These are phyloP conservation scores for Sitodiplosis mosellana DNA, from an alignment of 1,140 invertebrate genomes.

Conservation along the genomic window DNA sequence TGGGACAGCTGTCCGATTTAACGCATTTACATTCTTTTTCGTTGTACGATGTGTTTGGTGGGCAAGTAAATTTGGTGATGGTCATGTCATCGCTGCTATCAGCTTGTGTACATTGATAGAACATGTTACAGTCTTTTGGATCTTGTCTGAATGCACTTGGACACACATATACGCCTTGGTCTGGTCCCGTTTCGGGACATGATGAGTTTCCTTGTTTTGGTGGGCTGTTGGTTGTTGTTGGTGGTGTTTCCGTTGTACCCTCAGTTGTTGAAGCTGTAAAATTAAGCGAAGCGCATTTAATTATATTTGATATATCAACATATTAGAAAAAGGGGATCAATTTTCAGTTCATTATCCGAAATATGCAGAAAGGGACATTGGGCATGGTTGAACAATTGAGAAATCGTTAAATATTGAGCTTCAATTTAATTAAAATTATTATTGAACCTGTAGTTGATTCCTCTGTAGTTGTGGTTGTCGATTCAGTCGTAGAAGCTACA, in stretches of 20 bases:
- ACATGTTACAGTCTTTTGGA: slow-evolving; percentile 64
- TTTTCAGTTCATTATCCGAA: no score
- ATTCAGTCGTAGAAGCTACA: slow-evolving; percentile 11
- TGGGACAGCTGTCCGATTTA: slow-evolving; percentile 7
- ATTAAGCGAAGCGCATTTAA: no score
- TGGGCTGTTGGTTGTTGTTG: slow-evolving; percentile 10
- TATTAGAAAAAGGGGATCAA: no score
- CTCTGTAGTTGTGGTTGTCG: slow-evolving; percentile 10
- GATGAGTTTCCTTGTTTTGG: neutral
- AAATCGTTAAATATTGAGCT: no score
- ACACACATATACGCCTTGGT: slow-evolving; percentile 52
- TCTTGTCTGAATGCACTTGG: slow-evolving; percentile 65
- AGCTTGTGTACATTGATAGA: slow-evolving; percentile 60
- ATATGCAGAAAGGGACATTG: no score
- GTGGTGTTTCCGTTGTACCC: slow-evolving; percentile 8
- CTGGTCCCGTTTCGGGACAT: slow-evolving; percentile 33
- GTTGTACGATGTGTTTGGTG: slow-evolving; percentile 55
- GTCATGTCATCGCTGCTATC: slow-evolving; percentile 45
- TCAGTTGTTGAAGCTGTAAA: slow-evolving; percentile 10
- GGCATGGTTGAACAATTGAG: no score
- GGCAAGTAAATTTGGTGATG: slow-evolving; percentile 51
- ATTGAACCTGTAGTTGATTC: slow-evolving; percentile 16
- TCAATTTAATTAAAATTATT: slow-evolving; percentile 10
- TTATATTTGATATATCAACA: no score
- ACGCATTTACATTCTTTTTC: slow-evolving; percentile 52